Base-by-base conservation (phyloP, 1,140 invertebrate species). In the Charaxes varanes region DNA sequence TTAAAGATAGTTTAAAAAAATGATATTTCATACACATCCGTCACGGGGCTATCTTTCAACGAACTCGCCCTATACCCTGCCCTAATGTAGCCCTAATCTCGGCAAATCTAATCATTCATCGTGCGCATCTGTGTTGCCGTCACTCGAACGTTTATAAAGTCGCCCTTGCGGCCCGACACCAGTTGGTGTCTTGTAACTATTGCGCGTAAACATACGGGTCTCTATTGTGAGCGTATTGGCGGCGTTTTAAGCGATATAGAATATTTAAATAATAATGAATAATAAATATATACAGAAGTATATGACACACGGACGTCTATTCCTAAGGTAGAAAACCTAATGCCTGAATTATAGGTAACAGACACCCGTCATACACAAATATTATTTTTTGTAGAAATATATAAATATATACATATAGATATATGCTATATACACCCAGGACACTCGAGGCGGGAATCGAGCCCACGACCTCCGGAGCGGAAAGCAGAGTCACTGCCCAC, bases 91-190 rank as follows among this genome's bases (percentile, higher is more conserved):
- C 59, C 50, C 54, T 66, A 73, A 78, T 72, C 70, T 72, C 56
- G 48, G 56, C 52, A 57, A 66, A 78, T 76, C 67, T 72, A 72
- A 79, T 73, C 66, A 56, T 68, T 55, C 51, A 69, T 67, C 67
- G 67, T 72, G 44, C 69, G 30, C 72, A 77, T 74, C 72, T 77
- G 72, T 56, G 61, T 56, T 47, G 43, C 53, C 31, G 62, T 51
- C 53, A 43, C 43, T 47, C 44, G 48, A 52, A 37, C 66, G 51
- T 65, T 73, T 69, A 67, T 53, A 71, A 65, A 76, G 72, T 72
- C 68, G 57, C 55, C 51, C 33, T 42, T 69, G 71, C 69, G 34
- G 44, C 38, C 55, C 62, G 56, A 72, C 66, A 37, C 43, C 65
- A 70, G 59, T 67, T 73, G 66, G 57, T 64, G 47, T 55, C 49